Conservation (phyloP, 2,797 vertebrate genomes). For the Megalops cyprinoides region DNA sequence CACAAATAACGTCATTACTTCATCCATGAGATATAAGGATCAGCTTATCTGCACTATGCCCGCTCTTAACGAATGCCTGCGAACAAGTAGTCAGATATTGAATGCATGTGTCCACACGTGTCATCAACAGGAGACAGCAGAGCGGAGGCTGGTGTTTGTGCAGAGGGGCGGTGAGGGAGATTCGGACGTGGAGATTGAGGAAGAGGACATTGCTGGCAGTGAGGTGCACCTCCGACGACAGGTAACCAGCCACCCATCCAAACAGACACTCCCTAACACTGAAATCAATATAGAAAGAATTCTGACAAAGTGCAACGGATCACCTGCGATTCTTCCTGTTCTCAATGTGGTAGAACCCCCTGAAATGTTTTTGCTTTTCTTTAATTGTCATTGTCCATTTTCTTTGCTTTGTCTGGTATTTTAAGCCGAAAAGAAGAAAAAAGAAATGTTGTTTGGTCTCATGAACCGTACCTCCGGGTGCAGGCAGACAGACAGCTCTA, state of each 20-base stretch:
- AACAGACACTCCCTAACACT: too few relatives aligned
- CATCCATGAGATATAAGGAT: too few relatives aligned
- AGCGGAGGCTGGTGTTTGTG: conserved; percentile 65
- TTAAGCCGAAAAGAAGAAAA: conserved; percentile 80
- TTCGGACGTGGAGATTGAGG: conserved; percentile 69
- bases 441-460: conserved; percentile 83
- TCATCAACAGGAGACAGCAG: conserved; percentile 71
- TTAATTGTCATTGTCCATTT: conserved; percentile 29
- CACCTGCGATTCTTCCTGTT: not conserved
- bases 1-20: too few relatives aligned
- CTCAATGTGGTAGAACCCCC: conserved; percentile 26
- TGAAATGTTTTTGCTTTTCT: not conserved
- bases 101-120: not conserved
- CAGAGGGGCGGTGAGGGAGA: conserved; percentile 57
- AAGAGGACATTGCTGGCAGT: conserved; percentile 61
- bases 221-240: conserved; percentile 62
- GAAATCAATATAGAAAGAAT: not conserved
- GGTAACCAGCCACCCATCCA: conserved; percentile 55
- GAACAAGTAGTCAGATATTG: not conserved
- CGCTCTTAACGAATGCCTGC: too few relatives aligned
- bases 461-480: conserved; percentile 60
- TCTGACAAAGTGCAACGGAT: not conserved
- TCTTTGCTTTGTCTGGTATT: conserved; percentile 43
- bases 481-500: conserved; percentile 47
- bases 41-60: too few relatives aligned